phyloP scores from a whole-genome alignment of 2,113 vertebrate species.

The Lophius piscatorius region DNA sequence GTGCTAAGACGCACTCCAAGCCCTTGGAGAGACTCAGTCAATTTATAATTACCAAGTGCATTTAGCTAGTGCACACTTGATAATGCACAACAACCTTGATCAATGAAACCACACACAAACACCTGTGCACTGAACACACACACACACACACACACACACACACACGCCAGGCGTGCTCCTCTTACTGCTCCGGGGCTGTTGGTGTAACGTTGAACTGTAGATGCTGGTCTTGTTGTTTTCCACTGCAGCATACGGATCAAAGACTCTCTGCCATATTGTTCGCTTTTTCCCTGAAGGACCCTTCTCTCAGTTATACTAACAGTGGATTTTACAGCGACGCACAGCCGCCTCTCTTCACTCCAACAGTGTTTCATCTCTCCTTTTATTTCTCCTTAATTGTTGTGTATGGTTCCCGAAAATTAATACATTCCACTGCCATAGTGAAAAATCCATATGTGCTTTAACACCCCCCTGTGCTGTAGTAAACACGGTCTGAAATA shows the following conservation, averaged over 20 bases:
- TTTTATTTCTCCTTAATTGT: background rate
- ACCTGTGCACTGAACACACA: background rate
- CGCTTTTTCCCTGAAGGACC: background rate
- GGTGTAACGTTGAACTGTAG: slow-evolving; percentile 18
- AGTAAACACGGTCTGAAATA: too few species aligned
- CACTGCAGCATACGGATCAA: slow-evolving; percentile 38
- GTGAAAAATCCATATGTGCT: slow-evolving; percentile 8
- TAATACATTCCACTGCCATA: background rate
- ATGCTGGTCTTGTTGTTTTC: slow-evolving; percentile 34
- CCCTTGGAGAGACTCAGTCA: slow-evolving; percentile 38
- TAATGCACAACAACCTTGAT: slow-evolving; percentile 31
- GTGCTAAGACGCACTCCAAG: slow-evolving; percentile 36
- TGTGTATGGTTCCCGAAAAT: background rate
- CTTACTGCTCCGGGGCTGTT: slow-evolving; percentile 9
- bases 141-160: slow-evolving; percentile 11
- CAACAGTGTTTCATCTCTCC: background rate
- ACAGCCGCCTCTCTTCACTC: background rate
- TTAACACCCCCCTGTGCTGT: too few species aligned
- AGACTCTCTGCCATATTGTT: slow-evolving; percentile 18
- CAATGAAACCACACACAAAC: slow-evolving; percentile 28
- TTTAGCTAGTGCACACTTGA: slow-evolving; percentile 47
- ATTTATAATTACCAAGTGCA: slow-evolving; percentile 51
- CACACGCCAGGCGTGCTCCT: slow-evolving; percentile 24
- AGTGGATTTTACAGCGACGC: background rate
- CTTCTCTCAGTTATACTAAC: slow-evolving; percentile 11